Base-by-base conservation (phyloP, 2,888 invertebrate species). In the Pachycephus smyrnensis region DNA sequence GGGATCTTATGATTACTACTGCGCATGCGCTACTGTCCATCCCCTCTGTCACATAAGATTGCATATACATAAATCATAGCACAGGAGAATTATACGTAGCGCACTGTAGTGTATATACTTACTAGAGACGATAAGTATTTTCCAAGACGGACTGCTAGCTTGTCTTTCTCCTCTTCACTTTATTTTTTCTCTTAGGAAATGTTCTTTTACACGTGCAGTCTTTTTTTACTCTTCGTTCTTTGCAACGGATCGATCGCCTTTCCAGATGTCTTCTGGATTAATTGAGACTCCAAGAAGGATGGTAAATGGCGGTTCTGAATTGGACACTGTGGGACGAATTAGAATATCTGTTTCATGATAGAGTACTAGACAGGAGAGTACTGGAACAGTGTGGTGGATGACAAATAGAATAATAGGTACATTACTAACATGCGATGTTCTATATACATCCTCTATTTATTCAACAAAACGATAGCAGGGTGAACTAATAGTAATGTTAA, bases 371-470 rank as follows among this genome's bases (percentile, higher is more conserved):
- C 23, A 55, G 9, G 3, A 55, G 23, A 55, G 2, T 55, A 23
- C 9, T 23, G 55, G 9, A 55, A 55, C 2, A 23, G 6, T 55
- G 55, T 55, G 23, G 55, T 55, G 55, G 55, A 55, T 55, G 55
- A 23, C 2, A 40, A 81, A 74, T 81, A 80, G 86, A 84, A 85
- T 83, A 82, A 75, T 75, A 75, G 37, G 71, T 71, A 71, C 73
- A 81, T 55, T 55, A 23, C 55, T 55, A 23, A 55, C 2, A 55
- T 55, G 55, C 9, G 55, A 55, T 9, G 55, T 55, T 55, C 55
- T 80, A 81, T 80, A 78, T 82, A 85, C 82, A 85, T 82, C 80
- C 73, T 85, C 80, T 84, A 84, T 87, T 86, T 85, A 87, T 86
- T 82, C 78, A 87, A 89, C 84, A 82, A 84, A 88, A 88, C 82